Evolutionary conservation across 2,888 invertebrate genomes (phyloP).

Genomic region (Corbicula japonica): DNA sequence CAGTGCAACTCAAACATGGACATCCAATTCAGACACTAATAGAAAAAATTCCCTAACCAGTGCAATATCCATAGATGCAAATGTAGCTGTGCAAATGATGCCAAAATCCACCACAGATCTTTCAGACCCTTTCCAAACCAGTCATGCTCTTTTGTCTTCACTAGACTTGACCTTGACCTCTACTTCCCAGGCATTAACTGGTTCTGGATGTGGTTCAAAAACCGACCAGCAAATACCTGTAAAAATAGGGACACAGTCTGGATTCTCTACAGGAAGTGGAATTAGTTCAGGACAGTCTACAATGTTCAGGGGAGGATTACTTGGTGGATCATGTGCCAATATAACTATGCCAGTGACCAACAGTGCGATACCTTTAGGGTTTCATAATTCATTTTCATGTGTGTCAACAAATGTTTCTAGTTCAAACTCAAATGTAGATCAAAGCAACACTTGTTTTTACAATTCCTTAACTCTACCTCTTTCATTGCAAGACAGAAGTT

Average conservation of each 20-base stretch:
- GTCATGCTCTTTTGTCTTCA: constrained; percentile 49
- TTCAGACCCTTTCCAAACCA: constrained; percentile 48
- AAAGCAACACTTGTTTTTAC: constrained; percentile 32
- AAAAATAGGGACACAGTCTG: constrained; percentile 25
- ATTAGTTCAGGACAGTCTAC: constrained; percentile 13
- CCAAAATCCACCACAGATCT: constrained; percentile 5
- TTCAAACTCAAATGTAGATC: background rate
- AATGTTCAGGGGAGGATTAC: constrained; percentile 34
- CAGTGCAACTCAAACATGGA: too few relatives aligned
- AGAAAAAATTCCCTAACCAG: background rate
- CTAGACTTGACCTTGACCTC: constrained; percentile 26
- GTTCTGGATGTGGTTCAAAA: constrained; percentile 1
- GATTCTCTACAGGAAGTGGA: constrained; percentile 3
- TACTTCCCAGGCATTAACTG: constrained; percentile 16
- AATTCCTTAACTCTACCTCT: constrained; percentile 55
- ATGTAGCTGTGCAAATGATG: constrained; percentile 12
- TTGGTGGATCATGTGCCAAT: constrained; percentile 51
- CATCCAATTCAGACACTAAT: too few relatives aligned
- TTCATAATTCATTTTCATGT: background rate
- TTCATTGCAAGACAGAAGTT: constrained; percentile 20
- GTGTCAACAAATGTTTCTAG: background rate
- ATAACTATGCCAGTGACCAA: background rate
- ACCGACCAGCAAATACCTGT: constrained; percentile 12
- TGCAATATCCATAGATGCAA: background rate
- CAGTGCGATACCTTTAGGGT: background rate